Base-by-base conservation (phyloP, 2,888 invertebrate genomes). In the Trichopoda pennipes region DNA sequence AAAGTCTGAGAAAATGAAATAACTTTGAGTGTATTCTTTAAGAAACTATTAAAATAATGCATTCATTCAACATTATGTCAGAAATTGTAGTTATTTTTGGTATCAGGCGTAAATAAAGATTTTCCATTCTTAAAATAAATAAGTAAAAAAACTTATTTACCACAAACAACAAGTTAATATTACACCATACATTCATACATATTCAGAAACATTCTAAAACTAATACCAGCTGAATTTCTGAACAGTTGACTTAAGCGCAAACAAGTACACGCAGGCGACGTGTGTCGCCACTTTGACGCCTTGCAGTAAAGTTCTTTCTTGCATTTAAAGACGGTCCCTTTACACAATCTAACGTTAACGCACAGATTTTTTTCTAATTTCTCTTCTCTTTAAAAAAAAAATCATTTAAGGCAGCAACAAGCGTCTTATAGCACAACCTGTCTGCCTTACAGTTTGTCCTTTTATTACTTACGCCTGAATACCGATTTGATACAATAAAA, bases 271-370 rank as follows among this genome's bases (percentile, higher is more conserved):
- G 14, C 58, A 74, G 76, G 63, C 84, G 81, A 85, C 84, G 85
- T 85, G 85, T 85, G 85, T 85, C 85, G 85, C 85, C 85, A 85
- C 80, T 84, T 82, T 81, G 85, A 84, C 85, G 85, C 85, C 84
- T 79, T 72, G 80, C 80, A 61, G 73, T 76, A 82, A 74, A 80
- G 75, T 84, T 82, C 73, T 55, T 42, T 68, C 60, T 53, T 35
- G 68, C 64, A 56, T 35, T 19, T 16, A 19, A 66, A 69, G 38
- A 77, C 68, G 17, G 61, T 68, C 58, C 78, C 63, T 78, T 70
- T 58, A 23, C 32, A 16, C 68, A 68, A 56, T n/a, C 38, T 55
- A 16, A 55, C 14, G 17, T 23, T 21, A 68, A 14, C 21, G 53
- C 47, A 61, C 79, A 66, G 75, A 60, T 74, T 77, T 77, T 55